Evolutionary conservation across 92 coral and sea anemone species (phyloP).

Genomic region (Palythoa grandis): DNA sequence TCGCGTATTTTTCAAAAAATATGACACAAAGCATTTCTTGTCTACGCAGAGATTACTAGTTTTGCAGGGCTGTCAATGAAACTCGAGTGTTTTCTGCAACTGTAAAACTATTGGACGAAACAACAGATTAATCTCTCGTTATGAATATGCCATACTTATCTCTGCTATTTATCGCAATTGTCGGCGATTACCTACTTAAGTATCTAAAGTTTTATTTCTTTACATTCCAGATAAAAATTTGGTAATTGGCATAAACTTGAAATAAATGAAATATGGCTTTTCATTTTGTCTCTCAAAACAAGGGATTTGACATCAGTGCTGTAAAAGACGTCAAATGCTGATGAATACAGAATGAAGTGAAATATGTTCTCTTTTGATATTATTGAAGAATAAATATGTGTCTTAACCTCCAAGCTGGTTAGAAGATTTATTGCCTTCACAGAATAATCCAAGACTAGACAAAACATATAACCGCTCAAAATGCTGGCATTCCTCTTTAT

Average conservation of each 20-base stretch:
- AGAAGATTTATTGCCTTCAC: constrained; percentile 7
- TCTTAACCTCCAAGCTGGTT: not conserved
- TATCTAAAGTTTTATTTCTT: not conserved
- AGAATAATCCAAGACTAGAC: not conserved
- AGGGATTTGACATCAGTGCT: not conserved
- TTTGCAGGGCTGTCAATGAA: not conserved
- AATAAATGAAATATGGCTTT: constrained; percentile 8
- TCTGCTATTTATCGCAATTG: not conserved
- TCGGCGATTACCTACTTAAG: not conserved
- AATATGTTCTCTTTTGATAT: not conserved
- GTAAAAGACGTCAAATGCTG: not conserved
- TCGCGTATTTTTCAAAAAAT: not conserved
- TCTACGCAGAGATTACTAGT: not conserved
- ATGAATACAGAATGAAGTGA: not conserved
- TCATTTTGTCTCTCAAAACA: not conserved
- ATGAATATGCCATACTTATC: not conserved
- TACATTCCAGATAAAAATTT: constrained; percentile 1
- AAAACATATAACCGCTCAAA: too few relatives aligned
- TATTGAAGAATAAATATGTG: not conserved
- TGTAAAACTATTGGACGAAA: not conserved
- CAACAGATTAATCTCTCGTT: not conserved
- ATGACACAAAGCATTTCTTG: not conserved
- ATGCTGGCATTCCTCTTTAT: not conserved
- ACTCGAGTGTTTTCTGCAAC: not conserved
- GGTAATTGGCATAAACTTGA: not conserved